Percentiles rank a stretch among this genome's conserved stretches.
These are phyloP conservation scores for Acrobeloides nanus DNA, from an alignment of 2,888 invertebrate genomes.

Conservation along the genomic window DNA sequence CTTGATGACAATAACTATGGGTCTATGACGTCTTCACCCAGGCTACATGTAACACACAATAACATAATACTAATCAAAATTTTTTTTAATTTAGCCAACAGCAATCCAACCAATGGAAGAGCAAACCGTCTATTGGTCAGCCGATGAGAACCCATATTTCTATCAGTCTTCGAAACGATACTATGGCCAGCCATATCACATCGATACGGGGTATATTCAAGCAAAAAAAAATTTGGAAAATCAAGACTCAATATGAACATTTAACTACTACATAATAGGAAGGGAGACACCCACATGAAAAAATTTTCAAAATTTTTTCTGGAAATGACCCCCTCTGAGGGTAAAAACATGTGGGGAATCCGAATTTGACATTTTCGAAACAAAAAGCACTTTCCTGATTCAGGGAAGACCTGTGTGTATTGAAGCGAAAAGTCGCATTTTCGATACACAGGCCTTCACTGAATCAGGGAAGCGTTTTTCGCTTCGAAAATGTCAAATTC, in stretches of 20 bases:
- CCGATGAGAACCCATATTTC: slow-evolving; percentile 52
- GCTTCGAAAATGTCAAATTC: no score
- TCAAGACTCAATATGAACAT: no score
- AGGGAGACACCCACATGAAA: no score
- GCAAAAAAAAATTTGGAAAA: background rate
- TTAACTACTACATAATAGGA: background rate
- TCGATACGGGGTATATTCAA: slow-evolving; percentile 38
- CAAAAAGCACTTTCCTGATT: no score
- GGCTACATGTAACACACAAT: slow-evolving; percentile 1
- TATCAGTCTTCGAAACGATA: slow-evolving; percentile 49
- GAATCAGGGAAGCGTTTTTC: no score
- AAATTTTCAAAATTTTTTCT: no score
- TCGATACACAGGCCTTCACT: no score
- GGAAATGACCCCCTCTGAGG: no score
- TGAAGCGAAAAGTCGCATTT: no score
- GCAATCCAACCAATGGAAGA: slow-evolving; percentile 47
- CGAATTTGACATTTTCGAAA: no score
- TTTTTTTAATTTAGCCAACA: slow-evolving; percentile 20
- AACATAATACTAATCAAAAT: background rate
- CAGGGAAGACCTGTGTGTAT: no score
- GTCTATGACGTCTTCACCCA: slow-evolving; percentile 17
- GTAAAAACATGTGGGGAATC: no score
- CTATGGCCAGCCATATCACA: slow-evolving; percentile 49
- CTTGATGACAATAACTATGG: slow-evolving; percentile 14
- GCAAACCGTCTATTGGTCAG: slow-evolving; percentile 52